Evolutionary conservation across 1,140 invertebrate species (phyloP), one percentile per base, ranked within the genome.

Genomic region (Hesperophylax magnus): DNA sequence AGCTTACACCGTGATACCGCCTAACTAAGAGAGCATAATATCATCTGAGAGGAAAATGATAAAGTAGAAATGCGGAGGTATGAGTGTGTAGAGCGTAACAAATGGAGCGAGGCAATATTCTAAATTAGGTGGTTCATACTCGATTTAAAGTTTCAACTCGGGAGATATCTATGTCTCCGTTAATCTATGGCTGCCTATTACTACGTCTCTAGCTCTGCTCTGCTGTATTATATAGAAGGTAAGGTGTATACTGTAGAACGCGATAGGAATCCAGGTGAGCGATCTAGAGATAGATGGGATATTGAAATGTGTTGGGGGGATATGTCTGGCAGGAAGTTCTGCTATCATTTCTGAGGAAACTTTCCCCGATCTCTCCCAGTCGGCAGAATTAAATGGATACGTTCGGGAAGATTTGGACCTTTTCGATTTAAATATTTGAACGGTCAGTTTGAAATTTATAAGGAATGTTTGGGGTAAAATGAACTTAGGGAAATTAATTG

Each of bases 71-170:
- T 39, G 34, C 5, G 34, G 27, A 65, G 22, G 60, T 27, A 31
- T 27, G 17, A 17, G 27, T 31, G 60, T 65, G 17, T 65, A 27
- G 18, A 27, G 61, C 17, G 61, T 17, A 75, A 75, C 71, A 75
- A 75, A 75, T 75, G 18, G 22, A 75, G 71, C 71, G 22, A n/a
- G 56, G 71, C 52, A 65, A 65, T 65, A 56, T 75, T 75, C 71
- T 34, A 75, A 75, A 65, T 27, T 75, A 54, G 54, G 47, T 56
- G 54, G 71, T 75, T 75, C 71, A 75, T 75, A 75, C 54, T 75
- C 71, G 71, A 75, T 75, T 75, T 75, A 75, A 75, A 75, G 71
- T 75, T 75, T 75, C 52, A 14, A 54, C 47, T 75, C 34, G 52
- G 52, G 53, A 75, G 71, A 75, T 74, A 58, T 58, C 54, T 20